These are phyloP conservation scores for Therioaphis trifolii DNA, from an alignment of 2,888 invertebrate genomes.

Conservation along the genomic window DNA sequence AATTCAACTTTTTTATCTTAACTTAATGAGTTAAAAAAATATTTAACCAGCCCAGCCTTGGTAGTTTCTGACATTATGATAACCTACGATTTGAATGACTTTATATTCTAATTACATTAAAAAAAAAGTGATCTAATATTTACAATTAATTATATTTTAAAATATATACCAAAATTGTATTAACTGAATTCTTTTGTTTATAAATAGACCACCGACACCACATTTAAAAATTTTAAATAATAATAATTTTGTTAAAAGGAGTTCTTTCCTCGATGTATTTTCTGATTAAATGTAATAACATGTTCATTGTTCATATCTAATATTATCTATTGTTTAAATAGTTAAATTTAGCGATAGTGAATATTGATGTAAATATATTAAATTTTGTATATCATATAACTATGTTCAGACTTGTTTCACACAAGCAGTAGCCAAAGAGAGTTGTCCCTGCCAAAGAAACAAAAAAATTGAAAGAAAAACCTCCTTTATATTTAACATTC, in stretches of 20 bases:
- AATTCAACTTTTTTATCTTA: too few species aligned
- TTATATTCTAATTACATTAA: too few species aligned
- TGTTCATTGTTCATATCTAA: slow-evolving; percentile 56
- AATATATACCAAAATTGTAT: not conserved
- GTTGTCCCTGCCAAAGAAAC: slow-evolving; percentile 49
- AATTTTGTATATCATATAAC: slow-evolving; percentile 38
- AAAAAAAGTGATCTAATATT: not conserved
- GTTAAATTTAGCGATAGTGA: slow-evolving; percentile 35
- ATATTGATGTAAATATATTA: slow-evolving; percentile 47
- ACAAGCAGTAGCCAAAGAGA: slow-evolving; percentile 40
- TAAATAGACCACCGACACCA: not conserved
- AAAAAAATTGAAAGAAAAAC: not conserved
- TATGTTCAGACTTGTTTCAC: slow-evolving; percentile 21
- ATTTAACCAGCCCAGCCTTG: too few species aligned
- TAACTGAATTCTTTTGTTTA: not conserved
- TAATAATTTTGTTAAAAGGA: slow-evolving; percentile 22
- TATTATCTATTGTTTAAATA: slow-evolving; percentile 47
- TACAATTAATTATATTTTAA: not conserved
- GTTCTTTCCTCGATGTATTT: slow-evolving; percentile 26
- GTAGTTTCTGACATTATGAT: too few species aligned
- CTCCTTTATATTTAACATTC: slow-evolving; percentile 34
- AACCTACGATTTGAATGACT: too few species aligned
- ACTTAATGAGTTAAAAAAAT: too few species aligned
- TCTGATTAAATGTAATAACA: slow-evolving; percentile 20
- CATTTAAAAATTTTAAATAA: slow-evolving; percentile 8